Base-by-base conservation (phyloP, 2,797 vertebrate species). In the Xenops minutus region DNA sequence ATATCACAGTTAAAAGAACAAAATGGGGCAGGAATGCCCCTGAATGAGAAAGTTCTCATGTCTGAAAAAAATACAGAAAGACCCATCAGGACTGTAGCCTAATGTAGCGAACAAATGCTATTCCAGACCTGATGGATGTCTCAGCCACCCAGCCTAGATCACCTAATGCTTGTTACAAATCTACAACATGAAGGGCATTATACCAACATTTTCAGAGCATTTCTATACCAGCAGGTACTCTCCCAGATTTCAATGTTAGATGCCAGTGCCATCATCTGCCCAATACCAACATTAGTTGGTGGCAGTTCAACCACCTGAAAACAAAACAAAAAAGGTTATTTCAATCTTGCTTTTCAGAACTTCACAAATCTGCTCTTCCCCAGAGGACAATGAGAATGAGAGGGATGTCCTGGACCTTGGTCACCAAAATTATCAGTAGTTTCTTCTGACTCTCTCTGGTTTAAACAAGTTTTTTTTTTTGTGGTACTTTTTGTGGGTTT, bases 211-310 rank as follows among this genome's bases (percentile, higher is more conserved):
- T 84, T 88, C 89, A 62, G 34, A 66, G 41, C 74, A 34, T 86
- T 97, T 68, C 96, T 89, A 8, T 29, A 85, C 56, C 80, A 93
- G 36, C 83, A 95, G 9, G 62, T 81, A 37, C 68, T 66, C 41
- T 86, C 87, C 49, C 55, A 59, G 19, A 96, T 32, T 79, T 95
- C 94, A 56, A 3, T 52, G 46, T 24, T n/a, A 71, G 82, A 78
- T 44, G 81, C 72, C 39, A 95, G 63, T 73, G 46, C 98, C 98
- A 84, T 98, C 98, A 26, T 98, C 98, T 68, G 98, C 96, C 17
- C 98, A 55, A 97, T 97, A 93, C 98, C 98, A 12, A 96, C 97
- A 58, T 98, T 98, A 44, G 97, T 30, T 48, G 98, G 88, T 34
- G 62, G 62, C 92, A 98, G 67, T 94, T 98, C 98, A 92, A 90